These are phyloP conservation scores for Drosophila pseudotakahashii DNA, from an alignment of 2,888 invertebrate genomes.

Conservation along the genomic window DNA sequence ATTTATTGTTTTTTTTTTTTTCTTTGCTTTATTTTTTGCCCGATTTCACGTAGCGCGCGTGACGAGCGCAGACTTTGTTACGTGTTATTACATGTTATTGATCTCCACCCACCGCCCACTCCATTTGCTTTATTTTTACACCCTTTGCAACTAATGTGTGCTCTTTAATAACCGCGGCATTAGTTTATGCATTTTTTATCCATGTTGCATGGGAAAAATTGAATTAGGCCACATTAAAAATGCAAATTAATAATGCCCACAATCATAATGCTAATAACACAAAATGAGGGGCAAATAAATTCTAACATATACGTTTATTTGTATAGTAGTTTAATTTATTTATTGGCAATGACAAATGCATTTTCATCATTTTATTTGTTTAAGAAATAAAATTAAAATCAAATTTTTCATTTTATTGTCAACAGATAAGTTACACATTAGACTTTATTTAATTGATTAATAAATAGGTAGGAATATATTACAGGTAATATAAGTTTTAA, in stretches of 20 bases:
- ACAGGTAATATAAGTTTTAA: no score
- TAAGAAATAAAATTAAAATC: no score
- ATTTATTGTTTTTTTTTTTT: slow-evolving; percentile 42
- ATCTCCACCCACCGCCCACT: slow-evolving; percentile 19
- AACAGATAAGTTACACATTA: no score
- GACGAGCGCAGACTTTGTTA: slow-evolving; percentile 39
- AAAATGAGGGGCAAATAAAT: neutral
- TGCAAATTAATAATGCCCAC: neutral
- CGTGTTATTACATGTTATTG: slow-evolving; percentile 38
- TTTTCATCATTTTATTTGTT: no score
- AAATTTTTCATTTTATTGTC: no score
- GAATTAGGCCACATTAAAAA: slow-evolving; percentile 7
- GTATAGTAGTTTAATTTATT: neutral
- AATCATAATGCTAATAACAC: neutral
- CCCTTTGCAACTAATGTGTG: slow-evolving; percentile 15
- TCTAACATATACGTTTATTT: neutral
- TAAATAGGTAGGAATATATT: no score
- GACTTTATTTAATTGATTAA: no score
- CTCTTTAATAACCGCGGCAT: slow-evolving; percentile 2
- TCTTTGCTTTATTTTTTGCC: slow-evolving; percentile 2
- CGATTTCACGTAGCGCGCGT: slow-evolving; percentile 35
- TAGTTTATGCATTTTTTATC: neutral
- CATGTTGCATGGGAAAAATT: neutral
- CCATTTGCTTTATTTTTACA: neutral
- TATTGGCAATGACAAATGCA: neutral